Evolutionary conservation across 1,140 invertebrate species (phyloP), one percentile per base, ranked within the genome.

Genomic region (Mycetomoellerius zeteki): DNA sequence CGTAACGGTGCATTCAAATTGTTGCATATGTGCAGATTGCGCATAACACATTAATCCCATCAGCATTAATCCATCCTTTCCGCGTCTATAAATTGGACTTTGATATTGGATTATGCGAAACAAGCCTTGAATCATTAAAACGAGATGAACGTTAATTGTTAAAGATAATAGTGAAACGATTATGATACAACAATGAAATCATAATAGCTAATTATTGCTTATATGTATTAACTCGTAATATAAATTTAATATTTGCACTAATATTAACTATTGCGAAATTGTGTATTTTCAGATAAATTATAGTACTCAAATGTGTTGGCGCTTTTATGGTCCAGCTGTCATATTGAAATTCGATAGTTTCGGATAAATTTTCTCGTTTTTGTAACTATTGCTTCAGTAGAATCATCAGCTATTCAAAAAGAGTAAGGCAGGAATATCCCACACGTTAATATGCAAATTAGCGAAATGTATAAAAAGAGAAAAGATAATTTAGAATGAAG

Each of bases 361-460:
- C 10, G 19, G 14, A 69, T 56, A 27, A 71, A 81, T 16, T 81
- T 71, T 71, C 50, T n/a, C 43, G 47, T 81, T 81, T 81, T 71
- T 65, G n/a, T 54, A 71, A 43, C 33, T 58, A 16, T 54, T 56
- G 14, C 10, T 21, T 27, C 64, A 6, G 30, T 2, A 0, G 4
- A 12, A 12, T 16, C 21, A 37, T 80, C 30, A 33, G 30, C 14
- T 52, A 37, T 80, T 80, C n/a, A 56, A 71, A 43, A 71, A 58
- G 50, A 43, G 16, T 56, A 71, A 56, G 21, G 30, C 16, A 43
- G 30, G 10, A 69, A 56, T 71, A 56, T 71, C 3, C 30, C 1
- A 33, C 62, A 54, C 8, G 33, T 81, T 81, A 81, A 69, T 71
- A 81, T 81, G 78, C 21, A 81, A 81, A 81, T 81, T 71, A 47